phyloP scores from a whole-genome alignment of 2,113 vertebrate species.

The Opisthocomus hoazin region DNA sequence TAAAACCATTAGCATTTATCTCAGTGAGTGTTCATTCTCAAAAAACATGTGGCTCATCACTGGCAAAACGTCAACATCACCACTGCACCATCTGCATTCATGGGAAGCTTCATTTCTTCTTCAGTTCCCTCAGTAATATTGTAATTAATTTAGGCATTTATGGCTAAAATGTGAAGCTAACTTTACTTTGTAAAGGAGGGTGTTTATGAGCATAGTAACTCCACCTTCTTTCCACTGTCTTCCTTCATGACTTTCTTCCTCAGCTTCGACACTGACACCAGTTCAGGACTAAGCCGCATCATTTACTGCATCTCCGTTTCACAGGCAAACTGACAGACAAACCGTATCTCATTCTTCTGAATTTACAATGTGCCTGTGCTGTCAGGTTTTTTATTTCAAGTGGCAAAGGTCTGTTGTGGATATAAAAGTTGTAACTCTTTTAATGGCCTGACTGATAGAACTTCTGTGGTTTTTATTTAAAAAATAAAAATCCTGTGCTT shows the following conservation, averaged over 20 bases:
- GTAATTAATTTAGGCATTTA: background rate
- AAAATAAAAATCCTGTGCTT: background rate
- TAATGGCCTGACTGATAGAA: background rate
- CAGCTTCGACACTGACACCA: background rate
- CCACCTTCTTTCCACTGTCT: background rate
- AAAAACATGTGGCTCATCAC: background rate
- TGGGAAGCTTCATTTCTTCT: background rate
- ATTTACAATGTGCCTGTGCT: background rate
- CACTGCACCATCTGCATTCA: fast-evolving
- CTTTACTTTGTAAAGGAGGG: background rate
- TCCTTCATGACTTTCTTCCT: background rate
- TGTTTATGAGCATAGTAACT: background rate
- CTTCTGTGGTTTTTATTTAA: background rate
- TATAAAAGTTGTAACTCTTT: background rate
- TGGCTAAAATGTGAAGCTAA: background rate
- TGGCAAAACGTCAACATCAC: background rate
- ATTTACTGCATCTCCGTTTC: background rate
- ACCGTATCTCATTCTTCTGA: background rate
- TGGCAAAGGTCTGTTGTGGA: background rate
- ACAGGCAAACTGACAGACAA: background rate
- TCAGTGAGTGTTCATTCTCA: background rate
- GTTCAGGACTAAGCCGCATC: background rate
- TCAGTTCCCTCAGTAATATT: background rate
- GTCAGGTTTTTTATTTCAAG: background rate
- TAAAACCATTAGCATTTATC: background rate